Conservation (phyloP, 1,140 invertebrate genomes). For the Odontomachus brunneus region DNA sequence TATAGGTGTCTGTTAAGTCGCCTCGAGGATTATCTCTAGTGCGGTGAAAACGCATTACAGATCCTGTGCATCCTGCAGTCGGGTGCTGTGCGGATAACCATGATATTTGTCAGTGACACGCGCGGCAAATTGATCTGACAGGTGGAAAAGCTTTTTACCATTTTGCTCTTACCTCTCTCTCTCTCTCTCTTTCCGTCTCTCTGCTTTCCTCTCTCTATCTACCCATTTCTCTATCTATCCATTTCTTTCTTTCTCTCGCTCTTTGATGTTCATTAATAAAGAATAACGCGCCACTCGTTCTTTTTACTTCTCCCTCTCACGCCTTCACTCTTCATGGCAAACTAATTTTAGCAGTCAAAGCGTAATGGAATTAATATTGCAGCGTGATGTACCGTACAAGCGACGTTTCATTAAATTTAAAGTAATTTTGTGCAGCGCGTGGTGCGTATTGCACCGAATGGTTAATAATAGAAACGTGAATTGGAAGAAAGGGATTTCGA, state of each 20-base stretch:
- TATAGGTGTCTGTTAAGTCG: background rate
- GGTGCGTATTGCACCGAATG: background rate
- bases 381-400: background rate
- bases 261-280: background rate
- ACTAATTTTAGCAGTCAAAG: slow-evolving; percentile 41
- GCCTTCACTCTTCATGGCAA: background rate
- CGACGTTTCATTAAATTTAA: slow-evolving; percentile 38
- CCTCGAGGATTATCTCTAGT: background rate
- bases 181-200: background rate
- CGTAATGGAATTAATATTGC: slow-evolving; percentile 27
- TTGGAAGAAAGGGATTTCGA: background rate
- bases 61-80: background rate
- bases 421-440: background rate
- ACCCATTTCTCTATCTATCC: background rate
- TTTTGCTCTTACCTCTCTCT: background rate
- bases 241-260: background rate
- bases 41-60: background rate
- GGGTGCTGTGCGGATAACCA: background rate
- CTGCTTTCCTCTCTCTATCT: background rate
- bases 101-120: background rate
- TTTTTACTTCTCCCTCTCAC: background rate
- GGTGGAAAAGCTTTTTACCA: background rate
- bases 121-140: slow-evolving; percentile 7
- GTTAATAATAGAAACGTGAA: background rate
- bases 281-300: no score